Base-by-base conservation (phyloP, 2,888 invertebrate genomes). In the Agapetus fuscipes region DNA sequence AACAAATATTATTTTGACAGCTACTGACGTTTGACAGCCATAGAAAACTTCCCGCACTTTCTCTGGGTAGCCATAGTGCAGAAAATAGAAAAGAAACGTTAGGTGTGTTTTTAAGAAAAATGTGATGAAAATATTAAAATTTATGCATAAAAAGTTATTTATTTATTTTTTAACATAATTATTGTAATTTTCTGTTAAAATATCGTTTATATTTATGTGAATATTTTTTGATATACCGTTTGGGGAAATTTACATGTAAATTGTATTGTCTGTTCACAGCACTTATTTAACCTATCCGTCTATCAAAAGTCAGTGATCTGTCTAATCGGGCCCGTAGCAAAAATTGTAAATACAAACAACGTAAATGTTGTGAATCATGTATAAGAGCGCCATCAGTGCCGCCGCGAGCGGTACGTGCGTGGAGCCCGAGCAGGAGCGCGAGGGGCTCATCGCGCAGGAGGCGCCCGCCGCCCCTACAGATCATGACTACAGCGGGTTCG, bases 401-500 rank as follows among this genome's bases (percentile, higher is more conserved):
- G 44, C 40, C 25, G 34, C 40, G 31, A 41, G 44, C 44, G 44
- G 44, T 36, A 39, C 39, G 17, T 43, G 43, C 30, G 40, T 34
- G 34, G 44, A 44, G 34, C 40, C 40, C 3, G 44, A 40, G 27
- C 44, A 37, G 34, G 44, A 44, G 64, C 73, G 36, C 78, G 68
- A 72, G 49, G 75, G 72, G 51, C 62, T 75, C 46, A 72, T 76
- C 53, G 65, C 74, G 46, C 75, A 74, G 49, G 78, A 76, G 51
- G 73, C 77, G 37, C 69, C 73, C 47, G 72, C 74, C 51, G 74
- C 75, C 26, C 64, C 66, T 51, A 61, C 65, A 29, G 81, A 82
- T 59, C 77, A 75, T 50, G 81, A 81, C 55, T 86, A 83, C 58
- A 82, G 84, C 59, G 80, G 80, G 31, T 89, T 86, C 61, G 93